These are phyloP conservation scores for Ophion ventricosus DNA, from an alignment of 2,888 invertebrate species.

Conservation along the genomic window DNA sequence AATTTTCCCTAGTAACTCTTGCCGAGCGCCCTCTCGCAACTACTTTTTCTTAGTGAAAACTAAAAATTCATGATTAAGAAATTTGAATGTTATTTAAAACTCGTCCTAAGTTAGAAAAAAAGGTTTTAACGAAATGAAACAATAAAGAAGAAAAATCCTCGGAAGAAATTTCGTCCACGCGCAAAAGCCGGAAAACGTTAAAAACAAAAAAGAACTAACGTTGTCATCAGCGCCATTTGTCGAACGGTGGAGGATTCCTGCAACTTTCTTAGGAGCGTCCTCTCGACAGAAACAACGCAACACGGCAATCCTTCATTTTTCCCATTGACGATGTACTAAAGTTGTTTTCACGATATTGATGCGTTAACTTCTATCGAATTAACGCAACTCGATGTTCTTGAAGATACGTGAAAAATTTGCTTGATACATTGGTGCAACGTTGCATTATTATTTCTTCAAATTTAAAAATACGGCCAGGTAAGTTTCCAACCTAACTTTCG, in stretches of 20 bases:
- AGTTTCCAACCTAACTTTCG: slow-evolving; percentile 15
- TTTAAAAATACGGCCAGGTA: neutral
- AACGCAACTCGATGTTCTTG: neutral
- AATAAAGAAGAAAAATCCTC: no score
- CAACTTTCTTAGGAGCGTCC: neutral
- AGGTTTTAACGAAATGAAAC: no score
- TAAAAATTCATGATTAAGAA: no score
- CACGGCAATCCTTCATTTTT: neutral
- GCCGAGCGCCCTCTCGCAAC: no score
- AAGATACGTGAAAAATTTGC: neutral
- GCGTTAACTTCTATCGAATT: neutral
- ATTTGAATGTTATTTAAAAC: no score
- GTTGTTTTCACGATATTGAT: neutral
- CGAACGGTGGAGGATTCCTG: neutral
- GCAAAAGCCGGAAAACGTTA: neutral
- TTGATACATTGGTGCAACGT: neutral
- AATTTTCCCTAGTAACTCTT: no score
- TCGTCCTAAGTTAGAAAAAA: no score
- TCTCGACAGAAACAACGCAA: neutral
- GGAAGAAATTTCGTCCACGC: no score
- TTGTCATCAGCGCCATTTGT: slow-evolving; percentile 12
- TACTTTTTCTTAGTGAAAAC: no score
- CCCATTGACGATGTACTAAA: neutral
- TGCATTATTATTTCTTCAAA: neutral
- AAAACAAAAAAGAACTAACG: no score